These are phyloP conservation scores for Acromyrmex echinatior DNA, from an alignment of 1,140 invertebrate species.

Conservation along the genomic window DNA sequence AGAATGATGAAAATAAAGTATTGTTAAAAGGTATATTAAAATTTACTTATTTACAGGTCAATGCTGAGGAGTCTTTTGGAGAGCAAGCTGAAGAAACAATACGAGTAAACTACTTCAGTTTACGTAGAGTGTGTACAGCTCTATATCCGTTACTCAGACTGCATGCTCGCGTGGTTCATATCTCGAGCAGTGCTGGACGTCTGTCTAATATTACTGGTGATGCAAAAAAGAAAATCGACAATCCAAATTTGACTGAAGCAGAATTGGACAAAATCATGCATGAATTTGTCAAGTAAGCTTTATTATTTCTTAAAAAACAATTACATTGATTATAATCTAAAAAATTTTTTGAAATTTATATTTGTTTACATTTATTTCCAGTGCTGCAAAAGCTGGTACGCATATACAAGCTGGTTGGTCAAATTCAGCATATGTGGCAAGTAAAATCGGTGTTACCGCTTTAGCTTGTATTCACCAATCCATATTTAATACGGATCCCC, in stretches of 20 bases:
- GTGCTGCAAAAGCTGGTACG: slow-evolving; percentile 87
- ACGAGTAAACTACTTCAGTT: slow-evolving; percentile 87
- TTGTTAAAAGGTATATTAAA: background rate
- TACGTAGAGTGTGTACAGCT: slow-evolving; percentile 85
- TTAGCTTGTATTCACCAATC: slow-evolving; percentile 89
- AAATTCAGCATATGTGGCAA: slow-evolving; percentile 88
- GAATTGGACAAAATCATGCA: slow-evolving; percentile 86
- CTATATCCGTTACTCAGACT: slow-evolving; percentile 88
- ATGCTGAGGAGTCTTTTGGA: slow-evolving; percentile 86
- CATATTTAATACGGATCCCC: slow-evolving; percentile 85
- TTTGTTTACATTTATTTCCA: slow-evolving; percentile 74
- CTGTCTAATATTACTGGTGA: slow-evolving; percentile 82
- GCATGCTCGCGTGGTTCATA: slow-evolving; percentile 89
- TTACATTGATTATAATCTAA: background rate
- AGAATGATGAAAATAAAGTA: background rate
- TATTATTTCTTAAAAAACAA: background rate
- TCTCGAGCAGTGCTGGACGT: slow-evolving; percentile 88
- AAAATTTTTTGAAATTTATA: background rate
- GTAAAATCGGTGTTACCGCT: slow-evolving; percentile 90
- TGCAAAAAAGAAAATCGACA: slow-evolving; percentile 80
- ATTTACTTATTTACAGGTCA: slow-evolving; percentile 22
- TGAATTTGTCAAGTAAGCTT: slow-evolving; percentile 88
- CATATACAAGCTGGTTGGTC: slow-evolving; percentile 88
- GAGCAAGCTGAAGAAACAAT: slow-evolving; percentile 89
- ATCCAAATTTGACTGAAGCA: slow-evolving; percentile 85